Conservation (phyloP, 2,888 invertebrate species). For the Agrypnus murinus region DNA sequence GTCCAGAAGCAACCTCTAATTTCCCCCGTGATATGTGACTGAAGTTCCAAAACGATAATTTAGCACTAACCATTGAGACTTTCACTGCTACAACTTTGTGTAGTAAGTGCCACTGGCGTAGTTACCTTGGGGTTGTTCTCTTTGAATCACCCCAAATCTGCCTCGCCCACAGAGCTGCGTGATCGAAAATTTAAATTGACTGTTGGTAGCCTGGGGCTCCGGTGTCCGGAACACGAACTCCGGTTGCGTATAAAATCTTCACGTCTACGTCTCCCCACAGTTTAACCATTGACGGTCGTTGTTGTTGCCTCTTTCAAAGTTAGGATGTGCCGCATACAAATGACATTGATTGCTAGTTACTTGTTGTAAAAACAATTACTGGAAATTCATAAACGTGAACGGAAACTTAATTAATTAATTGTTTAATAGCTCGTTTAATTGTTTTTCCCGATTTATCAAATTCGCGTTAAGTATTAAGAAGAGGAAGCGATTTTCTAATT, state of each 20-base stretch:
- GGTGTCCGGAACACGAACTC: conserved; percentile 52
- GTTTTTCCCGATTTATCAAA: too few species aligned
- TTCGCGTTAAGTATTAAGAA: too few species aligned
- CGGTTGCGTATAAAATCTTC: conserved; percentile 32
- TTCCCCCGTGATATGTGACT: conserved; percentile 24
- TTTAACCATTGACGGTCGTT: conserved; percentile 30
- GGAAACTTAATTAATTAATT: not conserved
- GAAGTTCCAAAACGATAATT: conserved; percentile 35
- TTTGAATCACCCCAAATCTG: conserved; percentile 49
- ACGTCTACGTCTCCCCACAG: conserved; percentile 38
- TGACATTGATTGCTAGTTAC: conserved; percentile 54
- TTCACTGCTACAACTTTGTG: conserved; percentile 9
- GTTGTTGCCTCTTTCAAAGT: conserved; percentile 36
- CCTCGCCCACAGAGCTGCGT: conserved; percentile 51
- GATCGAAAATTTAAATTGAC: conserved; percentile 60
- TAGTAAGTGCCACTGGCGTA: conserved; percentile 39
- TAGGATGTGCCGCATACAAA: conserved; percentile 45
- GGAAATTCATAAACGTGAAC: conserved; percentile 14
- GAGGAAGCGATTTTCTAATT: too few species aligned
- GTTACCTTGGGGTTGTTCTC: conserved; percentile 52
- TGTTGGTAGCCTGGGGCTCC: conserved; percentile 55
- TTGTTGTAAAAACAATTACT: conserved; percentile 60
- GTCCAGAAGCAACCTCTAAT: conserved; percentile 40
- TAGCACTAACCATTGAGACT: not conserved
- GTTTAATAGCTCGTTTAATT: not conserved